These are phyloP conservation scores for Bostrychus sinensis DNA, from an alignment of 2,113 vertebrate genomes.

Conservation along the genomic window DNA sequence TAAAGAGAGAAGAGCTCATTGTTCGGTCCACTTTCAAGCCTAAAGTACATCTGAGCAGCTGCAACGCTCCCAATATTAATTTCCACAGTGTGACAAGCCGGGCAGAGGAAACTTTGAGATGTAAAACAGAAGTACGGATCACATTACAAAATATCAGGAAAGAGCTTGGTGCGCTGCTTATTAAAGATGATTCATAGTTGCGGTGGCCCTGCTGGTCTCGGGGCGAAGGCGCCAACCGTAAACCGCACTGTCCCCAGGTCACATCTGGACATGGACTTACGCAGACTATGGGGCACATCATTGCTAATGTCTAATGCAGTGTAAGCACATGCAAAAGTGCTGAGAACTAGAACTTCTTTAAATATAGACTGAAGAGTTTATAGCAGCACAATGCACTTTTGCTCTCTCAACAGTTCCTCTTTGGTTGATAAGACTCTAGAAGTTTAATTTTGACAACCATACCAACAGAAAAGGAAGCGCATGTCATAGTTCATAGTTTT, in stretches of 20 bases:
- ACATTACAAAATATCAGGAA: background rate
- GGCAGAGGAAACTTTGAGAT: background rate
- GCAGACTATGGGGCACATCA: background rate
- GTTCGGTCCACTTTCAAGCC: conserved; percentile 46
- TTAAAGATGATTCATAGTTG: conserved; percentile 23
- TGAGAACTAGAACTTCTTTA: background rate
- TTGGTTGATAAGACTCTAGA: no score
- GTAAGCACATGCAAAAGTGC: background rate
- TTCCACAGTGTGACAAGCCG: conserved; percentile 5
- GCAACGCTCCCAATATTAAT: conserved; percentile 20
- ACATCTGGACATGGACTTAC: background rate
- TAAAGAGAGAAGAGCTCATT: conserved; percentile 47
- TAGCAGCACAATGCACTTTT: no score
- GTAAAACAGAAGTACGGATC: background rate
- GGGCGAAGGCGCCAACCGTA: background rate
- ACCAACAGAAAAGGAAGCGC: no score
- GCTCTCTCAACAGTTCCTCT: no score
- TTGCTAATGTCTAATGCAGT: background rate
- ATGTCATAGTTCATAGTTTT: no score
- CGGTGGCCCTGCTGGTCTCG: background rate
- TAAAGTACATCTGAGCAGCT: conserved; percentile 23
- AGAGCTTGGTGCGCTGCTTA: background rate
- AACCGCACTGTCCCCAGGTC: background rate
- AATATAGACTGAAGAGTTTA: no score
- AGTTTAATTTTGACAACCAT: no score